A percentile compares a stretch with the other conserved stretches of the same genome.
Evolutionary conservation across 2,797 vertebrate species (phyloP).

Genomic region (Champsocephalus gunnari): DNA sequence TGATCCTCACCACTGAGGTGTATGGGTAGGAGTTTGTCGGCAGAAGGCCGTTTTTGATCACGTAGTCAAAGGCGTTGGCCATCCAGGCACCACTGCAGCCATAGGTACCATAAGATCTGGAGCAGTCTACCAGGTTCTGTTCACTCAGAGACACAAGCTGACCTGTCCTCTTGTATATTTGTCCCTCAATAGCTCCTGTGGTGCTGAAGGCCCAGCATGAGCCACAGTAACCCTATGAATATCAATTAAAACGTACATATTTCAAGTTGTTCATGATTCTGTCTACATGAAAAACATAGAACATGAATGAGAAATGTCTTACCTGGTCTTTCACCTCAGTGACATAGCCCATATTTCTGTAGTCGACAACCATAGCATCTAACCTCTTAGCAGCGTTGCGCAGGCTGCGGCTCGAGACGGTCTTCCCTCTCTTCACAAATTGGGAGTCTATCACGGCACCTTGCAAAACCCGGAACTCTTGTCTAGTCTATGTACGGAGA

Average conservation of each 20-base stretch:
- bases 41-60: constrained; percentile 87
- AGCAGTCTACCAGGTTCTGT: constrained; percentile 87
- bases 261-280: not conserved
- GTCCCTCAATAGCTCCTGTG: constrained; percentile 86
- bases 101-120: constrained; percentile 81
- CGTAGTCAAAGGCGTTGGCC: constrained; percentile 86
- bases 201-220: constrained; percentile 90
- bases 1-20: constrained; percentile 85
- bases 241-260: not conserved
- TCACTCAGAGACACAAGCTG: constrained; percentile 84
- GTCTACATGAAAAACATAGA: not conserved
- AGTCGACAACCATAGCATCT: constrained; percentile 71
- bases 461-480: constrained; percentile 79
- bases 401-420: constrained; percentile 66
- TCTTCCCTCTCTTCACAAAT: constrained; percentile 69
- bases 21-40: constrained; percentile 91
- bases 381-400: constrained; percentile 64
- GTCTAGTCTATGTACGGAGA: constrained; percentile 64
- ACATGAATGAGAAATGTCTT: not conserved
- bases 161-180: constrained; percentile 83
- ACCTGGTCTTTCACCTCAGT: constrained; percentile 88
- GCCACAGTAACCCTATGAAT: constrained; percentile 84
- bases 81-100: constrained; percentile 87
- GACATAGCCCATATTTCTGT: constrained; percentile 83
- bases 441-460: constrained; percentile 75